A percentile compares a stretch with the other conserved stretches of the same genome.
phyloP scores from a whole-genome alignment of 2,113 vertebrate species.

The Nycticryphes semicollaris region DNA sequence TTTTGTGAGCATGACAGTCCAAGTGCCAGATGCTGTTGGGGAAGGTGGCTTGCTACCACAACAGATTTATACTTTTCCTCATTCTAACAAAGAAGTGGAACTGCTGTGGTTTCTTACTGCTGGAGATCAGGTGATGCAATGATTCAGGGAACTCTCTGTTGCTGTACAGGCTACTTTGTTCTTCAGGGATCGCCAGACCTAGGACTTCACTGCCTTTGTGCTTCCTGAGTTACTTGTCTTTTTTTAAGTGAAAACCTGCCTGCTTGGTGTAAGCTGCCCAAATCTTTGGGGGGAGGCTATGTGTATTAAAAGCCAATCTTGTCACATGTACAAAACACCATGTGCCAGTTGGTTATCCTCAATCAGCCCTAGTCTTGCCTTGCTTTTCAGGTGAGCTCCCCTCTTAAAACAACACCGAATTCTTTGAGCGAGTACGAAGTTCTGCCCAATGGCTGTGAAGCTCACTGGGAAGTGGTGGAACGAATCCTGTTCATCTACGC shows the following conservation, averaged over 20 bases:
- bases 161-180: not conserved
- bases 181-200: not conserved
- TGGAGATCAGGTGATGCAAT: not conserved
- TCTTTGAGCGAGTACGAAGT: slow-evolving; percentile 88
- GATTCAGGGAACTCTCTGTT: not conserved
- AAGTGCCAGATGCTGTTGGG: not conserved
- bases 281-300: rapidly evolving
- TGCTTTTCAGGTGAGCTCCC: slow-evolving; percentile 89
- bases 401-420: slow-evolving; percentile 81
- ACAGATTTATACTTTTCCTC: not conserved
- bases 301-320: not conserved
- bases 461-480: slow-evolving; percentile 99
- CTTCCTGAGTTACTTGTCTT: not conserved
- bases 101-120: not conserved
- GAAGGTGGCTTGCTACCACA: not conserved
- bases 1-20: not conserved
- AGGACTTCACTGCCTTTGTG: not conserved
- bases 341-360: not conserved
- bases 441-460: slow-evolving; percentile 90
- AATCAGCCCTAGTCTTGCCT: not conserved
- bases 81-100: not conserved
- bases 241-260: not conserved
- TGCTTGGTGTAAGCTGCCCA: not conserved
- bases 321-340: rapidly evolving
- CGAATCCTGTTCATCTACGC: slow-evolving; percentile 98